Percentiles rank a stretch among this genome's conserved stretches.
Evolutionary conservation across 2,113 vertebrate species (phyloP).

Genomic region (Vulpes ferrilata): DNA sequence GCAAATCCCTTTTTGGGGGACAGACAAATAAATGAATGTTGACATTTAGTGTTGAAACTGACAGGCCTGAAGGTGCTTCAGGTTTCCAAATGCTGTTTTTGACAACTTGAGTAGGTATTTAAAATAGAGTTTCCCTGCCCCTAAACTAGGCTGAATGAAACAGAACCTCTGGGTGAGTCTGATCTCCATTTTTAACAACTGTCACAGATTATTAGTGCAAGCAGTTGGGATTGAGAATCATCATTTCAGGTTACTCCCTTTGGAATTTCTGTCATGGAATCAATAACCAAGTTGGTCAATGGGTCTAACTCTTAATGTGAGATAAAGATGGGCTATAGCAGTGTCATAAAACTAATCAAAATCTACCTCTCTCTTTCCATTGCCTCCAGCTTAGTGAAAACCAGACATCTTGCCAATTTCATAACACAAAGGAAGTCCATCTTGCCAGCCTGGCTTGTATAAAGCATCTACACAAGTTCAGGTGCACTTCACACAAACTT

Average conservation of each 20-base stretch:
- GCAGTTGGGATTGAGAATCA: not conserved
- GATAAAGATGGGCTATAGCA: not conserved
- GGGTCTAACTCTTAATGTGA: not conserved
- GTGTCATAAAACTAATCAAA: not conserved
- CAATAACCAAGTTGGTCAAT: not conserved
- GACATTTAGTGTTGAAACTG: conserved; percentile 40
- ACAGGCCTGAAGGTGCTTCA: conserved; percentile 29
- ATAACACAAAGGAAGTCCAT: not conserved
- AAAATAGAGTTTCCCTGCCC: not conserved
- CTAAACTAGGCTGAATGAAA: not conserved
- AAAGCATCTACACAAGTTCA: not conserved
- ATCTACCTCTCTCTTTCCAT: not conserved
- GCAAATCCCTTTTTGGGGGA: conserved; percentile 39
- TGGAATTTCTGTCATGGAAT: conserved; percentile 30
- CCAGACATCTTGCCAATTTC: not conserved
- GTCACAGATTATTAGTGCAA: not conserved
- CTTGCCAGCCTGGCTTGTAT: not conserved
- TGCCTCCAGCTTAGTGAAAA: not conserved
- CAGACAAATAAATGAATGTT: conserved; percentile 37
- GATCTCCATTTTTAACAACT: not conserved
- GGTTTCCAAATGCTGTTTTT: conserved; percentile 20
- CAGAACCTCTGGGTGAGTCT: not conserved
- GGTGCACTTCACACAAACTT: not conserved
- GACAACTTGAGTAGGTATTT: conserved; percentile 11
- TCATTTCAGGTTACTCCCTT: not conserved